phyloP scores from a whole-genome alignment of 2,888 invertebrate genomes.

The Xanthorhoe spadicearia region DNA sequence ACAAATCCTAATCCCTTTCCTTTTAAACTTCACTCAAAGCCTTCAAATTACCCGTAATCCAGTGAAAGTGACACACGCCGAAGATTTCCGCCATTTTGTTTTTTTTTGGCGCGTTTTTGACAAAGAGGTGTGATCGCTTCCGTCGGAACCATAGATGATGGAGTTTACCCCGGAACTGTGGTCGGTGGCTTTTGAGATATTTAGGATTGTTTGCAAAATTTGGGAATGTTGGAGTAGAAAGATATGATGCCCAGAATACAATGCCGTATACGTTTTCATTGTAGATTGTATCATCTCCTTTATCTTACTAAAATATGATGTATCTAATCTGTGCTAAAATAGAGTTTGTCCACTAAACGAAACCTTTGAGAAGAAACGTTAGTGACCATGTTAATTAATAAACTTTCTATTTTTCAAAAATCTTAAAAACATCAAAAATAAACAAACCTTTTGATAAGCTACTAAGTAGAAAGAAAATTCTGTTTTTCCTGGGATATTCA shows the following conservation, averaged over 20 bases:
- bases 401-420: no score
- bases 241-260: neutral
- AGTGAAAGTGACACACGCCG: constrained; percentile 38
- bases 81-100: constrained; percentile 23
- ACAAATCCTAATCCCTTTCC: constrained; percentile 2
- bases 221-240: neutral
- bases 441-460: no score
- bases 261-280: neutral
- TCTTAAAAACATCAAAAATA: no score
- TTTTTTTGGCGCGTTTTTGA: constrained; percentile 14
- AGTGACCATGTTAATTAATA: no score
- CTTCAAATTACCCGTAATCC: constrained; percentile 28
- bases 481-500: no score
- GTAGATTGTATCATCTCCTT: no score
- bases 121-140: constrained; percentile 25
- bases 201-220: constrained; percentile 1
- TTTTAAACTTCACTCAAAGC: constrained; percentile 14
- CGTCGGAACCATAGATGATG: constrained; percentile 25
- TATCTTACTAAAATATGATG: no score
- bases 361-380: no score
- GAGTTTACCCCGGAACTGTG: constrained; percentile 9
- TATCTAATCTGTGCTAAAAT: no score
- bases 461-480: no score
- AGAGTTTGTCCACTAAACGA: no score
- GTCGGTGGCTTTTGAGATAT: constrained; percentile 15